Percentiles rank a stretch among this genome's conserved stretches.
Conservation (phyloP, 2,797 vertebrate species). For the Rhodeus uyekii region DNA sequence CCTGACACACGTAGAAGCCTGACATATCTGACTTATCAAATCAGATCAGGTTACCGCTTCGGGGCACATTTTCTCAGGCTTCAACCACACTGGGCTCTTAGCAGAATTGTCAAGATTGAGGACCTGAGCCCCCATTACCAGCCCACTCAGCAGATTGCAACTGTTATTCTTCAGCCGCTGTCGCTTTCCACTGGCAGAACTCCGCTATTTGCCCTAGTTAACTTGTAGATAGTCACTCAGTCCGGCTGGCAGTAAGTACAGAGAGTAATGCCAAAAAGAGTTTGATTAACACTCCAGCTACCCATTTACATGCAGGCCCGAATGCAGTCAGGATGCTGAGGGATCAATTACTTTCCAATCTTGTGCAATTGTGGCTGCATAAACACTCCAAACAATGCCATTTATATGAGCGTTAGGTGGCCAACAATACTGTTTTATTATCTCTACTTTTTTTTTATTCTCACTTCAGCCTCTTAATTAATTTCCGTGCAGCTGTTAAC, state of each 20-base stretch:
- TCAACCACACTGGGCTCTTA: constrained; percentile 53
- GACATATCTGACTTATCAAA: constrained; percentile 66
- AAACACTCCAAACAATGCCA: constrained; percentile 60
- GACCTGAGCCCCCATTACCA: constrained; percentile 8
- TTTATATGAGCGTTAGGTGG: constrained; percentile 47
- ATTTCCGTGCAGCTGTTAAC: constrained; percentile 68
- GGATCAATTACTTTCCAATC: constrained; percentile 72
- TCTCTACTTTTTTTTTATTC: constrained; percentile 10
- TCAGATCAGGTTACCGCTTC: constrained; percentile 59
- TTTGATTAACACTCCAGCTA: constrained; percentile 23
- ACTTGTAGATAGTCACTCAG: constrained; percentile 7
- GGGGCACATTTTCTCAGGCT: constrained; percentile 49
- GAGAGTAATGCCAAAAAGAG: neutral
- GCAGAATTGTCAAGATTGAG: constrained; percentile 49
- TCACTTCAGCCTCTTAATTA: constrained; percentile 58
- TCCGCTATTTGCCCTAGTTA: constrained; percentile 1
- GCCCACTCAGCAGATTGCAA: constrained; percentile 54
- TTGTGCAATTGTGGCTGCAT: constrained; percentile 65
- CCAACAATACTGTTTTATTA: constrained; percentile 47
- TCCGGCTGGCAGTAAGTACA: neutral
- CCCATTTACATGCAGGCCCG: constrained; percentile 10
- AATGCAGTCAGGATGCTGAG: constrained; percentile 58
- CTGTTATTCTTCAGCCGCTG: constrained; percentile 55
- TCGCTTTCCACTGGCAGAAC: constrained; percentile 32
- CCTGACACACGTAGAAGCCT: constrained; percentile 58